Base-by-base conservation (phyloP, 2,113 vertebrate species). In the Xiphophorus maculatus region DNA sequence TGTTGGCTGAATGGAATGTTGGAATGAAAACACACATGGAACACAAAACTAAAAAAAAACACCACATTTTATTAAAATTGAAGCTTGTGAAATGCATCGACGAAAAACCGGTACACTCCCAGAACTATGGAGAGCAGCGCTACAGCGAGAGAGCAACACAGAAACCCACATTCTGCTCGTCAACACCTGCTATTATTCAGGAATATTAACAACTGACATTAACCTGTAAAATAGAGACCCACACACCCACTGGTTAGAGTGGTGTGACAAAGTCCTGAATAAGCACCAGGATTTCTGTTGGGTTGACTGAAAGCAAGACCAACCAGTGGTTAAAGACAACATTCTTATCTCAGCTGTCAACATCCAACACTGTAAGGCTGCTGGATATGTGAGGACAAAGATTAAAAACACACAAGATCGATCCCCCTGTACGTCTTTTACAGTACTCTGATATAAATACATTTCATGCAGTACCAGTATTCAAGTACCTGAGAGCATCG, bases 361-460 rank as follows among this genome's bases (percentile, higher is more conserved):
- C 51, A n/a, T n/a, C 51, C 22, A n/a, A n/a, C 51, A n/a, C 44
- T 48, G 14, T 48, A 15, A 19, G 14, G 44, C 1, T 48, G 44
- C 44, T 19, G 44, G 44, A 48, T 19, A 48, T 48, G 29, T 17
- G 30, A 64, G 30, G 10, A 30, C 5, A 63, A 32, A 60, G 66
- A 22, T 27, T 28, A 40, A 61, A 48, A 54, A 51, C 71, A 32
- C 14, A 0, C 7, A 5, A 48, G 44, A 17, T 48, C 17, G 44
- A 54, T 28, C 61, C 65, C 27, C 77, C 76, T 66, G 30, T 66
- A 76, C 63, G 73, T 22, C 19, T 40, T 69, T 84, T 91, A 93
- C 93, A 94, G 92, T 94, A 94, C 91, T 85, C 33, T 40, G 83
- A 93, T 87, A 84, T 76, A 71, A 72, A 51, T 79, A 76, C 1